Percentiles rank a stretch among this genome's conserved stretches.
These are phyloP conservation scores for Wiebesia pumilae DNA, from an alignment of 1,140 invertebrate genomes.

Conservation along the genomic window DNA sequence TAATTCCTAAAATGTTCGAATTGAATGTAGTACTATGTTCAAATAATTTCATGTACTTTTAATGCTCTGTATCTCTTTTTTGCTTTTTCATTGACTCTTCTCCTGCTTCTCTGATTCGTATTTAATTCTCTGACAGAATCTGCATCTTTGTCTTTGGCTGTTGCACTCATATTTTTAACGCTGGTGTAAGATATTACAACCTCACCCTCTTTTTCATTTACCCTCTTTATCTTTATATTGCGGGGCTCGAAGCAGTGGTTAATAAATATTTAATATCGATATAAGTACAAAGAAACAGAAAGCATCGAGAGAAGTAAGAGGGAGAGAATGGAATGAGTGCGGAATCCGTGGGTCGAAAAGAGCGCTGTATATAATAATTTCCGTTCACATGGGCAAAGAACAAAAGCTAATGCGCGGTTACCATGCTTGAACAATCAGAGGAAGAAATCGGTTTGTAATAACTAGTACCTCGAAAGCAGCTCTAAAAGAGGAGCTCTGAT, in stretches of 20 bases:
- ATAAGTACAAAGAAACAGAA: neutral
- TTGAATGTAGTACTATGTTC: constrained; percentile 7
- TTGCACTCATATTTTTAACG: neutral
- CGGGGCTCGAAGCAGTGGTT: neutral
- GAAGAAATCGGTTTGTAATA: neutral
- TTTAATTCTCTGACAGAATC: neutral
- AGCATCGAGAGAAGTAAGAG: neutral
- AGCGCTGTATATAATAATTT: neutral
- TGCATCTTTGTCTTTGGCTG: neutral
- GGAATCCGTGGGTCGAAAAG: neutral
- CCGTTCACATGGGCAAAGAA: neutral
- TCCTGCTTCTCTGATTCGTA: neutral
- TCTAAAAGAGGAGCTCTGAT: no score
- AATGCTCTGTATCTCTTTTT: no score
- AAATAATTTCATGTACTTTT: neutral
- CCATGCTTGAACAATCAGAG: neutral
- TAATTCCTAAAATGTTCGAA: constrained; percentile 41
- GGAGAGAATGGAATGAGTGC: neutral
- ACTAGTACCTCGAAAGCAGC: neutral
- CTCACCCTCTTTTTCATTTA: neutral
- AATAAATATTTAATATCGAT: constrained; percentile 9
- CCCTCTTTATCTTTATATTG: neutral
- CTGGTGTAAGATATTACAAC: neutral
- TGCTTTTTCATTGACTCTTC: neutral
- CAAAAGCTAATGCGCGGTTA: neutral